These are phyloP conservation scores for Pandion haliaetus DNA, from an alignment of 2,113 vertebrate genomes.

Conservation along the genomic window DNA sequence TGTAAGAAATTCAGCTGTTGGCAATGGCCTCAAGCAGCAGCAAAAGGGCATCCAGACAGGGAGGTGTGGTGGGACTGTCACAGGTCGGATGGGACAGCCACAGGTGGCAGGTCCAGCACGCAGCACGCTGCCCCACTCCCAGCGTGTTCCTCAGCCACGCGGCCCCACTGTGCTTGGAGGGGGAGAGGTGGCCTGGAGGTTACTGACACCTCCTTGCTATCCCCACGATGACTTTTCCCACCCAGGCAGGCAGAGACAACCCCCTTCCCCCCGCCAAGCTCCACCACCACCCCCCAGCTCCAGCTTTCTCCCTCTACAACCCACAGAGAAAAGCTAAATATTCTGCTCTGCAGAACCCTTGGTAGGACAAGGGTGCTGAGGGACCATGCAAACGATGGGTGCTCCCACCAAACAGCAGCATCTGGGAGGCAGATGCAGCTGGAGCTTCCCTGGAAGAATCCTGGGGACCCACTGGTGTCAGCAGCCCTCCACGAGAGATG, in stretches of 20 bases:
- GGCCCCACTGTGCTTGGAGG: too few species aligned
- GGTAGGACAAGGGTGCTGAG: neutral
- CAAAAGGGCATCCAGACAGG: fast-evolving
- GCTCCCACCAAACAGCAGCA: neutral
- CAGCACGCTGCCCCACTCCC: fast-evolving
- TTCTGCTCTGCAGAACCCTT: neutral
- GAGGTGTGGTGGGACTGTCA: too few species aligned
- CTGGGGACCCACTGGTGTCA: neutral
- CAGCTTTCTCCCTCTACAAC: neutral
- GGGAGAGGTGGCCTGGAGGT: neutral
- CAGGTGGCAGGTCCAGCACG: fast-evolving
- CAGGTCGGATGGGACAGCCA: neutral
- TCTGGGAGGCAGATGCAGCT: neutral
- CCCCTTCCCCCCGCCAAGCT: too few species aligned
- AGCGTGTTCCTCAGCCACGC: neutral
- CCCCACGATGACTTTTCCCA: neutral
- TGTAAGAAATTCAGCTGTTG: constrained; percentile 75
- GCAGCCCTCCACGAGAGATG: neutral
- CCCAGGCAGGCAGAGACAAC: neutral
- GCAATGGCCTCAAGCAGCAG: neutral
- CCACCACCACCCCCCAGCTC: neutral
- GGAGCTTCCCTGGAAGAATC: neutral
- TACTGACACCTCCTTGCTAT: neutral
- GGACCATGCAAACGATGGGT: neutral
- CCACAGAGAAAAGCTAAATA: neutral